Evolutionary conservation across 2,797 vertebrate genomes (phyloP).

Genomic region (Bradypodion pumilum): DNA sequence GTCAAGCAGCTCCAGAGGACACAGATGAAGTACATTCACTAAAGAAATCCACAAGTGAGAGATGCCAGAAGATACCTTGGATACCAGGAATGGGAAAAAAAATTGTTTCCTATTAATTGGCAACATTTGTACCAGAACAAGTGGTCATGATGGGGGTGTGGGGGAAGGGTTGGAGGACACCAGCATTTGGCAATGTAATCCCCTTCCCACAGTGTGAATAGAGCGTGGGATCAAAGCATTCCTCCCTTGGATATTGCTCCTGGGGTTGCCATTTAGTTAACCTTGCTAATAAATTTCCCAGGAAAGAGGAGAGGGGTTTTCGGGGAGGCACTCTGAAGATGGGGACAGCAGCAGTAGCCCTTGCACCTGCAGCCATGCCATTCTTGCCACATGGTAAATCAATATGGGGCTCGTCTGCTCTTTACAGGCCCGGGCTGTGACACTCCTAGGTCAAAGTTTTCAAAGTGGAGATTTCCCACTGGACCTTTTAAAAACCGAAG

Average conservation of each 20-base stretch:
- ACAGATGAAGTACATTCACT: background rate
- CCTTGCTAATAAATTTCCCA: conserved; percentile 82
- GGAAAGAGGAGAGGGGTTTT: conserved; percentile 67
- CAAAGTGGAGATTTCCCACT: conserved; percentile 28
- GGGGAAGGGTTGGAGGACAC: conserved; percentile 26
- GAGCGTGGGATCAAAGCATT: conserved; percentile 89
- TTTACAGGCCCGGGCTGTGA: background rate
- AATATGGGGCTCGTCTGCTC: conserved; percentile 42
- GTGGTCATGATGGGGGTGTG: background rate
- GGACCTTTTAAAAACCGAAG: background rate
- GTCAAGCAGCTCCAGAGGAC: background rate
- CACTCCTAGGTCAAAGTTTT: background rate
- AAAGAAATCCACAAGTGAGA: background rate
- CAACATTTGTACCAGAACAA: conserved; percentile 50
- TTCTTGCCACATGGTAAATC: conserved; percentile 40
- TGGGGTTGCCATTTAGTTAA: conserved; percentile 79
- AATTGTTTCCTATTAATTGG: conserved; percentile 63
- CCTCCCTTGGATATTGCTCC: conserved; percentile 73
- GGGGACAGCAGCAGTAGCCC: conserved; percentile 31
- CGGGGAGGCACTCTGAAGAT: background rate
- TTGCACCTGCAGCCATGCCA: conserved; percentile 81
- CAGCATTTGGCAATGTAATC: conserved; percentile 66
- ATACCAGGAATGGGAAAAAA: background rate
- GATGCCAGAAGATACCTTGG: background rate
- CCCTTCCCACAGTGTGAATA: conserved; percentile 54